phyloP scores from a whole-genome alignment of 2,113 vertebrate genomes.

The Tyrannus savana region DNA sequence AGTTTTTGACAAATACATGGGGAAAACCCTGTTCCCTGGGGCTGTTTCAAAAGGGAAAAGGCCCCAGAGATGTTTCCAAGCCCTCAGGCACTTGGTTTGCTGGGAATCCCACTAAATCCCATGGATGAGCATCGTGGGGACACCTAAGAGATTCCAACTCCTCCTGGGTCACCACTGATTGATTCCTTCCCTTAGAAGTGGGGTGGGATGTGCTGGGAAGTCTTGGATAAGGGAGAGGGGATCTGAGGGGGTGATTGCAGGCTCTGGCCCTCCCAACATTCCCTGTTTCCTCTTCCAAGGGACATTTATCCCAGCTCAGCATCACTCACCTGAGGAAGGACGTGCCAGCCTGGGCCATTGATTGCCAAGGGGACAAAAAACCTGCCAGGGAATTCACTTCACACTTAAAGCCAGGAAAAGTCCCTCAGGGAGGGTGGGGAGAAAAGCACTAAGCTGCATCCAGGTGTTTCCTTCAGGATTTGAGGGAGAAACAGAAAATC shows the following conservation, averaged over 20 bases:
- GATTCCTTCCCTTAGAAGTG: background rate
- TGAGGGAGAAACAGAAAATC: background rate
- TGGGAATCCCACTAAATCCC: background rate
- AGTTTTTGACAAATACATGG: fast-evolving
- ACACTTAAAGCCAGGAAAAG: background rate
- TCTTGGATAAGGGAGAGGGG: background rate
- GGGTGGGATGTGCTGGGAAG: background rate
- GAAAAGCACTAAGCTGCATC: background rate
- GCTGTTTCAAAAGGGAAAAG: background rate
- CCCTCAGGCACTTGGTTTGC: background rate
- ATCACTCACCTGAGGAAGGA: background rate
- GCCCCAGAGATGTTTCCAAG: background rate
- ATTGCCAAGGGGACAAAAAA: slow-evolving; percentile 15
- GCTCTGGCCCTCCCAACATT: background rate
- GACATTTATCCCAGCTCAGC: background rate
- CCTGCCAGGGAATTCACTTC: background rate
- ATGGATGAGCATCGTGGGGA: fast-evolving
- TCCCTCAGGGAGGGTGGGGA: background rate
- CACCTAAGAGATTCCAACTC: background rate
- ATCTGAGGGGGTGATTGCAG: background rate
- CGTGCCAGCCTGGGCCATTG: background rate
- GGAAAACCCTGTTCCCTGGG: background rate
- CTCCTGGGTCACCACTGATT: background rate
- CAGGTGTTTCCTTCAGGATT: background rate
- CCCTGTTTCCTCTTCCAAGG: background rate